These are phyloP conservation scores for Carpatolechia fugitivella DNA, from an alignment of 2,888 invertebrate species.

Conservation along the genomic window DNA sequence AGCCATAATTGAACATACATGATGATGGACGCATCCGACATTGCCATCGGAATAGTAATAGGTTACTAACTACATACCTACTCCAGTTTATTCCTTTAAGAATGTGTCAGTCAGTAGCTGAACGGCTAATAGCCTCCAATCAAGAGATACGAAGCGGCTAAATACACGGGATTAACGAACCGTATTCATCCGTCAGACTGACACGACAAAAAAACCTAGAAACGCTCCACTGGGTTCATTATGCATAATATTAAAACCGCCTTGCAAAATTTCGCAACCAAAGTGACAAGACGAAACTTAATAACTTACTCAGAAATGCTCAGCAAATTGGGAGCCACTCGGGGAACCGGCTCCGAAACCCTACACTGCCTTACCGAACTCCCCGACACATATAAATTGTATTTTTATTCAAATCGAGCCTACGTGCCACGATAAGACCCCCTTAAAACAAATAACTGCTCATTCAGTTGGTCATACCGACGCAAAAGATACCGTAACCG, in stretches of 20 bases:
- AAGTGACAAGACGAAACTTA: slow-evolving; percentile 78
- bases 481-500: slow-evolving; percentile 44
- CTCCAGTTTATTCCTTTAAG: slow-evolving; percentile 1
- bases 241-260: slow-evolving; percentile 33
- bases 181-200: slow-evolving; percentile 27
- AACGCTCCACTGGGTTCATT: slow-evolving; percentile 29
- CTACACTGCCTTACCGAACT: slow-evolving; percentile 68
- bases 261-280: slow-evolving; percentile 72
- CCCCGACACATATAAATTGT: slow-evolving; percentile 77
- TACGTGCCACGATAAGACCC: slow-evolving; percentile 73
- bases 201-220: slow-evolving; percentile 33
- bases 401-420: slow-evolving; percentile 78
- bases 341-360: slow-evolving; percentile 71
- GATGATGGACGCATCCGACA: slow-evolving; percentile 5
- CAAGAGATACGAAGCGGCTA: slow-evolving; percentile 7
- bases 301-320: slow-evolving; percentile 78
- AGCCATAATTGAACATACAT: slow-evolving; percentile 1
- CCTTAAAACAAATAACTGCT: slow-evolving; percentile 73
- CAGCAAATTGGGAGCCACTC: slow-evolving; percentile 74
- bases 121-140: slow-evolving; percentile 8
- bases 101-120: slow-evolving; percentile 5
- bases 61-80: background rate
- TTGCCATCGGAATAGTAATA: background rate
- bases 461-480: slow-evolving; percentile 40
- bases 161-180: slow-evolving; percentile 16